phyloP scores from a whole-genome alignment of 2,888 invertebrate genomes.

The Coenonympha arcania region DNA sequence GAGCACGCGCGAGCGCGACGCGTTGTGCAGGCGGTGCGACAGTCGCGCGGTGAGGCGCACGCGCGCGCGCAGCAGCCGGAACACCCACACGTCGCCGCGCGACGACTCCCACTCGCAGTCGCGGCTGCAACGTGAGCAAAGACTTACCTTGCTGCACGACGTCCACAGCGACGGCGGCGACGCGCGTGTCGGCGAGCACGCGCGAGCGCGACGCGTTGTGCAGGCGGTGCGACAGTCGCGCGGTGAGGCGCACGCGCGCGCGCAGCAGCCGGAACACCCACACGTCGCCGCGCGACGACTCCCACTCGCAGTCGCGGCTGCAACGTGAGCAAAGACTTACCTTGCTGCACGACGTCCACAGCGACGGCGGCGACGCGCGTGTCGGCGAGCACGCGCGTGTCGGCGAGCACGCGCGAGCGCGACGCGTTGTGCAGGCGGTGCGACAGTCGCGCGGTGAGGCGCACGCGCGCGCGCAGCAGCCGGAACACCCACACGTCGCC shows the following conservation, averaged over 20 bases:
- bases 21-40: background rate
- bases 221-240: conserved; percentile 36
- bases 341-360: conserved; percentile 36
- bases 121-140: too few species aligned
- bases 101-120: too few species aligned
- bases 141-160: too few species aligned
- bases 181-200: too few species aligned
- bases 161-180: too few species aligned
- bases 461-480: conserved; percentile 46
- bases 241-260: conserved; percentile 24
- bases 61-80: too few species aligned
- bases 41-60: conserved; percentile 26
- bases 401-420: conserved; percentile 39
- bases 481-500: conserved; percentile 51
- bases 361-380: conserved; percentile 38
- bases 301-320: too few species aligned
- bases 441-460: conserved; percentile 40
- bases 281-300: too few species aligned
- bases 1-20: background rate
- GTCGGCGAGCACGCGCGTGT: conserved; percentile 40
- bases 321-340: too few species aligned
- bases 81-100: too few species aligned
- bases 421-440: conserved; percentile 29
- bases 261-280: conserved; percentile 25
- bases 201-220: conserved; percentile 28